phyloP scores from a whole-genome alignment of 2,888 invertebrate species.

The Cactoblastis cactorum region DNA sequence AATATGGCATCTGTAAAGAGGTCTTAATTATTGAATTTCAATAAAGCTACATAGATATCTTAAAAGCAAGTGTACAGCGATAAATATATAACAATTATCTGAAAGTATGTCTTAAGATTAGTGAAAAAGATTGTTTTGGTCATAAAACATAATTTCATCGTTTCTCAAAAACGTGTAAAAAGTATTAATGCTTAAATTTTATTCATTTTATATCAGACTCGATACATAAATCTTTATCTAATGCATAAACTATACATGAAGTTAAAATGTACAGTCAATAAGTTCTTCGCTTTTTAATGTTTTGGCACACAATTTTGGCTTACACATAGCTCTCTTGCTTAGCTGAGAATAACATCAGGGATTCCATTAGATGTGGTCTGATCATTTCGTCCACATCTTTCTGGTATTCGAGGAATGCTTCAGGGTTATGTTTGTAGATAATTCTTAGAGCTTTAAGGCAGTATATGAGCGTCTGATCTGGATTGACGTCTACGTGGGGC shows the following conservation, averaged over 20 bases:
- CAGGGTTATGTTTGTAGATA: constrained; percentile 66
- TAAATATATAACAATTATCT: not conserved
- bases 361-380: constrained; percentile 86
- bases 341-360: constrained; percentile 87
- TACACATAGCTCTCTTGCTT: constrained; percentile 90
- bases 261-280: constrained; percentile 10
- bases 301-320: not conserved
- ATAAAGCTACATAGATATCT: constrained; percentile 19
- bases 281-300: not conserved
- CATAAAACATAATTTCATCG: not conserved
- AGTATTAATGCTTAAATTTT: not conserved
- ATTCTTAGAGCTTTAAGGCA: constrained; percentile 67
- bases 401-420: constrained; percentile 55
- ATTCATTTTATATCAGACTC: not conserved
- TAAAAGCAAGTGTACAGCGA: constrained; percentile 10
- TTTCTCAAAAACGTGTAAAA: not conserved
- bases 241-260: constrained; percentile 2
- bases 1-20: constrained; percentile 57
- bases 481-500: constrained; percentile 53
- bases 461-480: constrained; percentile 68
- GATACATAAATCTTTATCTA: not conserved
- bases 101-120: not conserved
- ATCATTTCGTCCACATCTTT: constrained; percentile 86
- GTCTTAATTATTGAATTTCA: constrained; percentile 24
- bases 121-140: not conserved